Evolutionary conservation across 92 coral and sea anemone species (phyloP).

Genomic region (Hydrozoanthus gracilis): DNA sequence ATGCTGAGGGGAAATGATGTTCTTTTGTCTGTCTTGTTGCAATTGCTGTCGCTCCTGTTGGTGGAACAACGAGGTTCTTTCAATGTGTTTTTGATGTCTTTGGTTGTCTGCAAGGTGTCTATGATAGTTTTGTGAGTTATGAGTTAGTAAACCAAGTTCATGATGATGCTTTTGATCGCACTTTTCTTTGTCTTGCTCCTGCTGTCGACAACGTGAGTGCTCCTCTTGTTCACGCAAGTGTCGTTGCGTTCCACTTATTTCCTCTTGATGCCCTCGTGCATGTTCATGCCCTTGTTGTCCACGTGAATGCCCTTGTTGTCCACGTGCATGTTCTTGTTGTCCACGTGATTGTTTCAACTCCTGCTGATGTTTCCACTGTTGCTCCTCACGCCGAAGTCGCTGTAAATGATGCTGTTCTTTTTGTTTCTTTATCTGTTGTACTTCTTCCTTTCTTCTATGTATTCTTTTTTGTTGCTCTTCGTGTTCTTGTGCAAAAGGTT

Average conservation of each 20-base stretch:
- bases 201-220: not conserved
- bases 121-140: not conserved
- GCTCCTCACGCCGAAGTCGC: constrained; percentile 46
- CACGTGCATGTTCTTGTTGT: constrained; percentile 4
- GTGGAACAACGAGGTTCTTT: not conserved
- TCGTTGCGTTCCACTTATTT: no score
- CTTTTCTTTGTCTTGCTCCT: not conserved
- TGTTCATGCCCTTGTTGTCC: not conserved
- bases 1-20: not conserved
- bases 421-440: constrained; percentile 30
- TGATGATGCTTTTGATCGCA: not conserved
- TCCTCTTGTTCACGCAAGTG: no score
- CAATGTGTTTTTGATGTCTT: not conserved
- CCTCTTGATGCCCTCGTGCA: no score
- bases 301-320: not conserved
- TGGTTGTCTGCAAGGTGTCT: not conserved
- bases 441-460: constrained; percentile 20
- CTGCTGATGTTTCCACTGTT: constrained; percentile 35
- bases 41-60: not conserved
- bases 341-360: constrained; percentile 29
- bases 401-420: constrained; percentile 44
- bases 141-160: not conserved
- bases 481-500: not conserved
- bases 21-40: not conserved
- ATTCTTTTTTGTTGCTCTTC: constrained; percentile 30